A percentile compares a stretch with the other conserved stretches of the same genome.
These are phyloP conservation scores for Lutraria rhynchaena DNA, from an alignment of 1,140 invertebrate genomes.

Conservation along the genomic window DNA sequence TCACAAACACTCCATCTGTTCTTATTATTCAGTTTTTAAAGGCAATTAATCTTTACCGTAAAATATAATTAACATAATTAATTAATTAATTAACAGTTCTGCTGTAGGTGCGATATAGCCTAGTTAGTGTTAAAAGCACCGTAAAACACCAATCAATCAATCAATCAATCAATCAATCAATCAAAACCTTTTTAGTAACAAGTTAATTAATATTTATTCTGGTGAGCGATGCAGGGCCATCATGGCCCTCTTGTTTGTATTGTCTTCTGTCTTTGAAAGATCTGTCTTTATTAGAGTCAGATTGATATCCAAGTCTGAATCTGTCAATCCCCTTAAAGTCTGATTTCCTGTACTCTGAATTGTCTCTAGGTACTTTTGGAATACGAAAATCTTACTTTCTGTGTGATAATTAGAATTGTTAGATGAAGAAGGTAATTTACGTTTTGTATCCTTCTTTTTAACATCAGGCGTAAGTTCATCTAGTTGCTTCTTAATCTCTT, in stretches of 20 bases:
- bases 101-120: too few relatives aligned
- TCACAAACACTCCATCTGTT: too few relatives aligned
- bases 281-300: not conserved
- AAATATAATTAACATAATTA: too few relatives aligned
- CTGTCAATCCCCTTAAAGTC: not conserved
- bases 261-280: not conserved
- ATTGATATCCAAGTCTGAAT: not conserved
- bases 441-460: conserved; percentile 7
- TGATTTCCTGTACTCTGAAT: not conserved
- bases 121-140: too few relatives aligned
- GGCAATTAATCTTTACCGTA: too few relatives aligned
- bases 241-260: too few relatives aligned
- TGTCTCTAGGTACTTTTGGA: conserved; percentile 17
- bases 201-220: too few relatives aligned
- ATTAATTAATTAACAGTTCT: too few relatives aligned
- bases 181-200: not conserved
- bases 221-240: too few relatives aligned
- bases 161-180: too few relatives aligned
- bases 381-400: conserved; percentile 29
- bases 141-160: too few relatives aligned
- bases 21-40: too few relatives aligned
- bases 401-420: conserved; percentile 4
- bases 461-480: conserved; percentile 35
- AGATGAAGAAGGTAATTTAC: conserved; percentile 9
- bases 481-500: conserved; percentile 31